These are phyloP conservation scores for Ptiloglossa arizonensis DNA, from an alignment of 1,140 invertebrate genomes.

Conservation along the genomic window DNA sequence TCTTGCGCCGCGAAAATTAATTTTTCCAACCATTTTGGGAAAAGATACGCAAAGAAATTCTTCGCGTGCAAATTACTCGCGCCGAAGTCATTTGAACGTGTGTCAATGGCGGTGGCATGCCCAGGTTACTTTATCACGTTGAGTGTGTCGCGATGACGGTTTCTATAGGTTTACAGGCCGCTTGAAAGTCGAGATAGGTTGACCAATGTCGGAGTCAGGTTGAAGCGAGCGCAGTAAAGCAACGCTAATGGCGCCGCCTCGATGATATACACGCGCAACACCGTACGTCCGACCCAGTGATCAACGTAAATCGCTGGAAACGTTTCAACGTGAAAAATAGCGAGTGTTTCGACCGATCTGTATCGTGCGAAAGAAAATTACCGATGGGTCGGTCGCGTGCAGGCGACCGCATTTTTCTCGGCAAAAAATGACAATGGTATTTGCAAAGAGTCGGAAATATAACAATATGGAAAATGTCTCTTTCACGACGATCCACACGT, in stretches of 20 bases:
- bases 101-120: conserved; percentile 6
- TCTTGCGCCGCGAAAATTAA: no score
- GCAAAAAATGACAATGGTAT: not conserved
- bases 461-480: no score
- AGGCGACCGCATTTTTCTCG: not conserved
- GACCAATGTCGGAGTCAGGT: conserved; percentile 17
- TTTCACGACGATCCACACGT: no score
- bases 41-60: no score
- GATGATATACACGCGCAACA: conserved; percentile 11
- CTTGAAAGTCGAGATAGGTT: conserved; percentile 16
- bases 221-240: conserved; percentile 1
- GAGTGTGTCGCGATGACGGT: conserved; percentile 19
- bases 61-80: not conserved
- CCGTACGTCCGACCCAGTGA: not conserved
- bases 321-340: conserved; percentile 40
- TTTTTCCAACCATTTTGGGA: no score
- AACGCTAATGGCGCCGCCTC: conserved; percentile 1
- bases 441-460: not conserved
- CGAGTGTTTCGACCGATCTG: conserved; percentile 13
- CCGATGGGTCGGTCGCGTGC: not conserved
- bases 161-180: not conserved
- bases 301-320: conserved; percentile 45
- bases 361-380: not conserved
- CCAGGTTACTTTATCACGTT: conserved; percentile 42
- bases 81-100: conserved; percentile 13